These are phyloP conservation scores for Cheilosia vernalis DNA, from an alignment of 2,888 invertebrate species.

Conservation along the genomic window DNA sequence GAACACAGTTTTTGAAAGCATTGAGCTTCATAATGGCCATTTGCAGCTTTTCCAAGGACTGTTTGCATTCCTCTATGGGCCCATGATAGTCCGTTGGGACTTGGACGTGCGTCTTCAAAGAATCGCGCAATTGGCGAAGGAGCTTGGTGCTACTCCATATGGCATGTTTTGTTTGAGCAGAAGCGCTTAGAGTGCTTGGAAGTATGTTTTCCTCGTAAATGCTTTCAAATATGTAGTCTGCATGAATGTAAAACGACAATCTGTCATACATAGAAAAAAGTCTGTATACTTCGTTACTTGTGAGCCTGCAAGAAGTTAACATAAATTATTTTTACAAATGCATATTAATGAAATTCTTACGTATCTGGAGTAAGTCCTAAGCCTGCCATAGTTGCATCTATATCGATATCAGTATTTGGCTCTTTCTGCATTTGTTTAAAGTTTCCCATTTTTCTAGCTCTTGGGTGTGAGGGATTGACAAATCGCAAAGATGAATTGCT, in stretches of 20 bases:
- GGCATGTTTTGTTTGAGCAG: constrained; percentile 45
- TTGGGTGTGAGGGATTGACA: neutral
- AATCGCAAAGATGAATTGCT: constrained; percentile 1
- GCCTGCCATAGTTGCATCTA: constrained; percentile 40
- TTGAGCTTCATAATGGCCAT: constrained; percentile 34
- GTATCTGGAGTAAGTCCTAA: constrained; percentile 50
- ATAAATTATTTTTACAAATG: neutral
- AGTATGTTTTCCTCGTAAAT: constrained; percentile 33
- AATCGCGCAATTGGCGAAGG: constrained; percentile 19
- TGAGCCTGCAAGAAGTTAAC: constrained; percentile 16
- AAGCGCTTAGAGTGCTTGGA: constrained; percentile 54
- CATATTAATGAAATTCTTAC: constrained; percentile 11
- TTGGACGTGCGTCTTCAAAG: neutral
- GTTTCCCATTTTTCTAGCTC: constrained; percentile 10
- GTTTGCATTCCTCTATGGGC: constrained; percentile 32
- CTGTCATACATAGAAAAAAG: constrained; percentile 37
- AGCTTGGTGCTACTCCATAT: constrained; percentile 46
- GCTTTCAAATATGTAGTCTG: constrained; percentile 17
- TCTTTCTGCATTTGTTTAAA: neutral
- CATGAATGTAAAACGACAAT: constrained; percentile 46
- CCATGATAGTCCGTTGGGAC: constrained; percentile 24
- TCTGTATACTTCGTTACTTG: constrained; percentile 46
- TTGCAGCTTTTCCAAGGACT: constrained; percentile 23
- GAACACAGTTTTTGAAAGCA: constrained; percentile 21
- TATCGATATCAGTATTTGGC: constrained; percentile 40